Percentiles rank a stretch among this genome's conserved stretches.
Evolutionary conservation across 2,888 invertebrate genomes (phyloP).

Genomic region (Athrips mouffetella): DNA sequence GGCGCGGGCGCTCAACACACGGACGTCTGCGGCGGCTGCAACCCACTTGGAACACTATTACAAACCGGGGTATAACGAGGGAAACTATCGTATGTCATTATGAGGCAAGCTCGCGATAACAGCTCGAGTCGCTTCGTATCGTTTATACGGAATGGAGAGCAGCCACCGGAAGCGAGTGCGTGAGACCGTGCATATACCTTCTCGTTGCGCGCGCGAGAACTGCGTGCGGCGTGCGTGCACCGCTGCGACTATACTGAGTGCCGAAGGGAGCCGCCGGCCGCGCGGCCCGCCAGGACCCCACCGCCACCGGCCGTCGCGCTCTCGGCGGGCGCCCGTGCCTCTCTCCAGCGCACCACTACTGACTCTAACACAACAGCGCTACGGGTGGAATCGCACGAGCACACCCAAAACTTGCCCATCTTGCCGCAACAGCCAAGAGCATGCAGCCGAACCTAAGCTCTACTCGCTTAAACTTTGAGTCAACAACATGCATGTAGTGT

Average conservation of each 20-base stretch:
- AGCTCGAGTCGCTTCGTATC: constrained; percentile 15
- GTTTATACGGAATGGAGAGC: constrained; percentile 45
- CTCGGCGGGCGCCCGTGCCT: constrained; percentile 45
- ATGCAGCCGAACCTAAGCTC: constrained; percentile 10
- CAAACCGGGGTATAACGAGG: constrained; percentile 16
- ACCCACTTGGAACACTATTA: constrained; percentile 25
- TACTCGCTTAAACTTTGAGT: constrained; percentile 14
- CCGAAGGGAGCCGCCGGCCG: constrained; percentile 57
- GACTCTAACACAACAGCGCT: constrained; percentile 67
- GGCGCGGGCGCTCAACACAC: constrained; percentile 26
- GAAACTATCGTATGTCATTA: constrained; percentile 18
- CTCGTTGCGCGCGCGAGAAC: constrained; percentile 76
- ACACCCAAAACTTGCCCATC: constrained; percentile 57
- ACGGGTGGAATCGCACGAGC: constrained; percentile 70
- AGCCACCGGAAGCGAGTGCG: constrained; percentile 70
- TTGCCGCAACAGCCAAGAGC: constrained; percentile 26
- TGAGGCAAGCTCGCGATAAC: constrained; percentile 22
- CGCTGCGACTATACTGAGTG: constrained; percentile 70
- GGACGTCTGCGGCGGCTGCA: constrained; percentile 37
- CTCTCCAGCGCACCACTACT: constrained; percentile 64
- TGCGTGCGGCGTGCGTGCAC: constrained; percentile 79
- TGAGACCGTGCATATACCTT: constrained; percentile 59
- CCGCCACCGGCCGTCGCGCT: too few species aligned
- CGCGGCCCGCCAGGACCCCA: constrained; percentile 62
- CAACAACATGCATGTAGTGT: constrained; percentile 5